Base-by-base conservation (phyloP, 2,113 vertebrate species). In the Bos indicus region DNA sequence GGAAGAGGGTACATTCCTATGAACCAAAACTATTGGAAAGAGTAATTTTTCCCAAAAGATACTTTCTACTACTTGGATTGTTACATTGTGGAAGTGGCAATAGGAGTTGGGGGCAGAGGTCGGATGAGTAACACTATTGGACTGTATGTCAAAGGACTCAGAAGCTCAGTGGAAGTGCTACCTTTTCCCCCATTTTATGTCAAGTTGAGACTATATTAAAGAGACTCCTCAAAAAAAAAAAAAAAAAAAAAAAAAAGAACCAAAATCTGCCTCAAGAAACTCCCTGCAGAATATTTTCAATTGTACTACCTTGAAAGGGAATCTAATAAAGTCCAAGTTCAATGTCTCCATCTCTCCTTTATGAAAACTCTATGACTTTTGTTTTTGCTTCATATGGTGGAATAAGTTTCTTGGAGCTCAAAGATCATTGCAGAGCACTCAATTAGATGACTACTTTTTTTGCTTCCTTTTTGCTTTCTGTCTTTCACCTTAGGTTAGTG, bases 41-140 rank as follows among this genome's bases (percentile, higher is more conserved):
- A 98, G 48, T 98, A 98, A 98, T 91, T 98, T 99, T 99, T 98
- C 98, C 98, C 98, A 90, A 98, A 99, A 99, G 98, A 98, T 98
- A 97, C 98, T 93, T 98, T 98, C 94, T 98, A 90, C 95, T 99
- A n/a, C 88, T 97, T 95, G 33, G 95, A 98, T 98, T 98, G 96
- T 98, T 98, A 97, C 92, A 25, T 98, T 97, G 86, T 30, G 93
- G 83, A 95, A 96, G 40, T 95, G 64, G 51, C 40, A 84, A 19
- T 93, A 28, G 64, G 33, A 95, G 28, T 85, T 36, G 23, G 59
- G 57, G 64, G 43, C 74, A 92, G 52, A 86, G 46, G 25, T 81
- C 85, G 97, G 97, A 99, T 99, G 98, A 99, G 98, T 98, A 99
- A 99, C 97, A 97, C 98, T 99, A 94, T 99, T 99, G 98, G 98